A percentile compares a stretch with the other conserved stretches of the same genome.
These are phyloP conservation scores for Molanna angustata DNA, from an alignment of 2,888 invertebrate species.

Conservation along the genomic window DNA sequence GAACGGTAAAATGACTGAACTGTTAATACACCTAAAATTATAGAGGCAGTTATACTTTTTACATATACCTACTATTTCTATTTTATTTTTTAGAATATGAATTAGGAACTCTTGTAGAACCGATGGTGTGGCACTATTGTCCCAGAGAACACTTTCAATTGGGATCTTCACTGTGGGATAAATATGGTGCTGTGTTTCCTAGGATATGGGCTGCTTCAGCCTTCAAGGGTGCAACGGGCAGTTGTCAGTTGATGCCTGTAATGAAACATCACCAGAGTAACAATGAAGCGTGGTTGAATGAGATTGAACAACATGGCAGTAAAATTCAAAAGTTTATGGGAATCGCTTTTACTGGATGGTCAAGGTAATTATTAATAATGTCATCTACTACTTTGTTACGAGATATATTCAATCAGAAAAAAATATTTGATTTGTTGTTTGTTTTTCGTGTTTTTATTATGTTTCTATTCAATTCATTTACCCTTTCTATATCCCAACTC, in stretches of 20 bases:
- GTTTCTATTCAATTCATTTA: too few species aligned
- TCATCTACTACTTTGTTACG: too few species aligned
- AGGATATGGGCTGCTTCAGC: conserved; percentile 78
- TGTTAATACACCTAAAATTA: too few species aligned
- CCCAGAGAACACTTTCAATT: conserved; percentile 54
- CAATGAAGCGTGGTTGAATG: conserved; percentile 68
- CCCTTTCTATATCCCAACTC: neutral
- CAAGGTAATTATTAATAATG: too few species aligned
- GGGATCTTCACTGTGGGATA: conserved; percentile 58
- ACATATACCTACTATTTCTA: neutral
- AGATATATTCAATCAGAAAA: too few species aligned
- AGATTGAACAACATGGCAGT: conserved; percentile 49
- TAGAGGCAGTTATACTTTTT: too few species aligned
- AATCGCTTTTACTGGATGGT: conserved; percentile 71
- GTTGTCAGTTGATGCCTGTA: conserved; percentile 59
- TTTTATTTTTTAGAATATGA: conserved; percentile 52
- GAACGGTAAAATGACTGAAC: too few species aligned
- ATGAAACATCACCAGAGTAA: conserved; percentile 71
- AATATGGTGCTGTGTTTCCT: conserved; percentile 64
- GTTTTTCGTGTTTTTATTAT: too few species aligned
- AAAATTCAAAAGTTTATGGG: conserved; percentile 59
- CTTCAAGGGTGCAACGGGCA: conserved; percentile 84
- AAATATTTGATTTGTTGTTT: too few species aligned
- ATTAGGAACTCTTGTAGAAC: conserved; percentile 59
- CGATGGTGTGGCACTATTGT: conserved; percentile 70